Conservation (phyloP, 2,888 invertebrate genomes). For the Sarcophaga subvicina region DNA sequence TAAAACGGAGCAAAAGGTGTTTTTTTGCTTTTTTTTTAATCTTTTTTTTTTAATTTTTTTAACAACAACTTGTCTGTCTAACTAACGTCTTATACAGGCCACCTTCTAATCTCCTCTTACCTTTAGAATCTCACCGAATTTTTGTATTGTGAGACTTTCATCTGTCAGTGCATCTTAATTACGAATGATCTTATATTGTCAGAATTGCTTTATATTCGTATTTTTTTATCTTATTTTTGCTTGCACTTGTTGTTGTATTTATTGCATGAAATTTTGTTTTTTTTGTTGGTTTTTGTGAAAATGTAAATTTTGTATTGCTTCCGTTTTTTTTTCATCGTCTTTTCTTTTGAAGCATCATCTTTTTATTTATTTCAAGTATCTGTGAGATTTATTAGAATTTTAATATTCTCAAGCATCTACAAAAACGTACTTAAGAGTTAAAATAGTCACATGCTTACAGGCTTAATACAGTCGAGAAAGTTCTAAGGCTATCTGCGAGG, state of each 20-base stretch:
- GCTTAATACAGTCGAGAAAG: too few species aligned
- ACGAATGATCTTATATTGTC: background rate
- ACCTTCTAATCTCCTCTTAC: too few species aligned
- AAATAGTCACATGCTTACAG: background rate
- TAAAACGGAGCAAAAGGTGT: background rate
- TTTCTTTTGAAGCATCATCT: too few species aligned
- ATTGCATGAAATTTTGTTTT: background rate
- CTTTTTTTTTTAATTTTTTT: too few species aligned
- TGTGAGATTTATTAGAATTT: background rate
- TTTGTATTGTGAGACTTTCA: background rate
- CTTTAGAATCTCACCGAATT: background rate
- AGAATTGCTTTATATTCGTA: too few species aligned
- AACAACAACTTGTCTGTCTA: background rate
- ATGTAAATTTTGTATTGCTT: background rate
- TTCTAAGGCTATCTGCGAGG: too few species aligned
- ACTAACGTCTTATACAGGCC: too few species aligned
- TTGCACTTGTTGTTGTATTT: too few species aligned
- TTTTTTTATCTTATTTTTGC: too few species aligned
- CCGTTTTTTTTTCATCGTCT: background rate
- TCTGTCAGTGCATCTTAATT: background rate
- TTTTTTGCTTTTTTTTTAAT: background rate
- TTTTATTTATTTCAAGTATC: background rate
- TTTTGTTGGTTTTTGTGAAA: background rate
- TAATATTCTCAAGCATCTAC: background rate
- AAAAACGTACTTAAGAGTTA: too few species aligned